phyloP scores from a whole-genome alignment of 2,113 vertebrate species.

The Rhizomys pruinosus region DNA sequence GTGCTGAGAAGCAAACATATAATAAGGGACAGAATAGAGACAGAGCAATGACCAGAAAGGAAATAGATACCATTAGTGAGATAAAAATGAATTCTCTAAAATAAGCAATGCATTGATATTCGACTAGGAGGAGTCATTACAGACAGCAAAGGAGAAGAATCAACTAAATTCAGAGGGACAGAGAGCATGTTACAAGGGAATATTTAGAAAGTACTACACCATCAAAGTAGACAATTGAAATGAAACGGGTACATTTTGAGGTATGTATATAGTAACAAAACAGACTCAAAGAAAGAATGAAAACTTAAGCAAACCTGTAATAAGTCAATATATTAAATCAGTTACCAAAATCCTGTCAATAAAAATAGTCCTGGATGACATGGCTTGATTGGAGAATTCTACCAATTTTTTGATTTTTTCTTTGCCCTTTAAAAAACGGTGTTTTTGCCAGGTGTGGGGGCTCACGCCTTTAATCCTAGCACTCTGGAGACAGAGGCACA shows the following conservation, averaged over 20 bases:
- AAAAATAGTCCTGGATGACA: background rate
- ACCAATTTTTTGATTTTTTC: too few species aligned
- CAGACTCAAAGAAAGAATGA: background rate
- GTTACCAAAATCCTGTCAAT: background rate
- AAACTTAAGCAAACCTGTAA: too few species aligned
- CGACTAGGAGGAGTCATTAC: background rate
- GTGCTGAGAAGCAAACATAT: too few species aligned
- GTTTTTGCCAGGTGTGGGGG: too few species aligned
- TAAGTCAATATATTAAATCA: too few species aligned
- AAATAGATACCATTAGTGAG: background rate
- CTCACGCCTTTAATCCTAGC: too few species aligned
- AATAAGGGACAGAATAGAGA: too few species aligned
- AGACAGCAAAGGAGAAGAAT: background rate
- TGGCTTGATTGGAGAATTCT: background rate
- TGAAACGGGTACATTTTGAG: background rate
- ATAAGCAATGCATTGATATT: background rate
- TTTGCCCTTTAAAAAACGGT: too few species aligned
- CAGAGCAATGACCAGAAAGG: background rate
- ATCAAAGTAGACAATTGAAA: background rate
- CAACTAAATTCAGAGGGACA: background rate
- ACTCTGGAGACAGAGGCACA: too few species aligned
- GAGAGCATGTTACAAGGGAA: background rate
- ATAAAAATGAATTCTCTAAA: background rate
- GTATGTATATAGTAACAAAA: too few species aligned
- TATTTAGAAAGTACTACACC: too few species aligned